Conservation (phyloP, 2,888 invertebrate species). For the Drosophila glabriapex region DNA sequence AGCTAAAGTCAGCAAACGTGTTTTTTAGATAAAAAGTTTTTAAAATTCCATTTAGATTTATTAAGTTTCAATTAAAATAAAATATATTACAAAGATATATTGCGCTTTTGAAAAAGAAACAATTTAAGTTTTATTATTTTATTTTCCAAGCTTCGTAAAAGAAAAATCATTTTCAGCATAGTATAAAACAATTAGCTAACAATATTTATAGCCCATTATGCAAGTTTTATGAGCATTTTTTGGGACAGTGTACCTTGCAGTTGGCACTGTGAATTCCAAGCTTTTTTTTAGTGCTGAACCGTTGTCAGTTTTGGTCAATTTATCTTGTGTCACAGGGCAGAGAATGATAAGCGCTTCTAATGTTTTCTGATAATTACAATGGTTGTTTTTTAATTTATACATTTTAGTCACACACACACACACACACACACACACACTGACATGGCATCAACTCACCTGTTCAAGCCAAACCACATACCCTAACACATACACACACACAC, state of each 20-base stretch:
- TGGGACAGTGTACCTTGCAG: constrained; percentile 1
- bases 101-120: background rate
- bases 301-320: constrained; percentile 58
- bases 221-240: background rate
- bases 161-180: background rate
- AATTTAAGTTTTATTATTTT: background rate
- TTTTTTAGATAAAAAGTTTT: background rate
- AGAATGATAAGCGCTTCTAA: constrained; percentile 55
- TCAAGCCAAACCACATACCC: constrained; percentile 28
- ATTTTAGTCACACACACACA: constrained; percentile 24
- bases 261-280: background rate
- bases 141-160: background rate
- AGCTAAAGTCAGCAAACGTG: background rate
- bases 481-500: constrained; percentile 1
- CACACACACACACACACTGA: background rate
- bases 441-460: constrained; percentile 34
- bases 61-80: background rate
- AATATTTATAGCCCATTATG: background rate
- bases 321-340: constrained; percentile 49
- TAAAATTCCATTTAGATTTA: background rate
- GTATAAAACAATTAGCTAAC: background rate
- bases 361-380: constrained; percentile 75
- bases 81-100: too few relatives aligned
- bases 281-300: constrained; percentile 10
- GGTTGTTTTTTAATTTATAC: constrained; percentile 57